Percentiles rank a stretch among this genome's conserved stretches.
These are phyloP conservation scores for Saimiri boliviensis DNA, from an alignment of 2,113 vertebrate genomes.

Conservation along the genomic window DNA sequence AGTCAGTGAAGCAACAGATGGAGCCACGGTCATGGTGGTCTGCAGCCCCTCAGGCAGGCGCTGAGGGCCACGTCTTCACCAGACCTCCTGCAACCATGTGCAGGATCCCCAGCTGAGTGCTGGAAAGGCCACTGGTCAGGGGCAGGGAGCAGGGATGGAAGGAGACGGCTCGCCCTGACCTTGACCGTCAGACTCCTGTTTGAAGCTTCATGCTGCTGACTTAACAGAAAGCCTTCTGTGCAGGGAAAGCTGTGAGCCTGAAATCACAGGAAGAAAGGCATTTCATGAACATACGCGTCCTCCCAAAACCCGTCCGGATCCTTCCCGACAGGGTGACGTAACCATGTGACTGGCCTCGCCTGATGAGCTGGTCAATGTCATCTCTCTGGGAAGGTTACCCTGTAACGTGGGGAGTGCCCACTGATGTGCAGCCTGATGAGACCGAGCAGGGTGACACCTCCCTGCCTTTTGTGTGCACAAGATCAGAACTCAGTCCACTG, in stretches of 20 bases:
- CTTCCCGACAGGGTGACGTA: background rate
- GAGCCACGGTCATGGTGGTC: background rate
- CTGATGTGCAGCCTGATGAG: background rate
- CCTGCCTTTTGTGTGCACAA: background rate
- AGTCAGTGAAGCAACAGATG: background rate
- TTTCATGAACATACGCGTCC: background rate
- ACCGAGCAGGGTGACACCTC: background rate
- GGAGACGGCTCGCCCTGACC: background rate
- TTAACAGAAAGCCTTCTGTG: background rate
- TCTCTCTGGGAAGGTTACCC: background rate
- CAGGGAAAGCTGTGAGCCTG: background rate
- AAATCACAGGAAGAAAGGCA: background rate
- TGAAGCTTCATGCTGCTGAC: background rate
- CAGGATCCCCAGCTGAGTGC: background rate
- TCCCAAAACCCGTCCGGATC: background rate
- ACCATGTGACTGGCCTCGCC: background rate
- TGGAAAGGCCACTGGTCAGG: background rate
- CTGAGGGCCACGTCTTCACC: background rate
- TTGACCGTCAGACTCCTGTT: background rate
- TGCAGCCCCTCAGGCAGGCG: background rate
- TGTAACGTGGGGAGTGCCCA: background rate
- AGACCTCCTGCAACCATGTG: background rate
- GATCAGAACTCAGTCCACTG: background rate
- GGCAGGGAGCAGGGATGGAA: background rate
- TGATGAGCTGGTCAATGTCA: background rate